A percentile compares a stretch with the other conserved stretches of the same genome.
Conservation (phyloP, 1,140 invertebrate genomes). For the Asbolus verrucosus region DNA sequence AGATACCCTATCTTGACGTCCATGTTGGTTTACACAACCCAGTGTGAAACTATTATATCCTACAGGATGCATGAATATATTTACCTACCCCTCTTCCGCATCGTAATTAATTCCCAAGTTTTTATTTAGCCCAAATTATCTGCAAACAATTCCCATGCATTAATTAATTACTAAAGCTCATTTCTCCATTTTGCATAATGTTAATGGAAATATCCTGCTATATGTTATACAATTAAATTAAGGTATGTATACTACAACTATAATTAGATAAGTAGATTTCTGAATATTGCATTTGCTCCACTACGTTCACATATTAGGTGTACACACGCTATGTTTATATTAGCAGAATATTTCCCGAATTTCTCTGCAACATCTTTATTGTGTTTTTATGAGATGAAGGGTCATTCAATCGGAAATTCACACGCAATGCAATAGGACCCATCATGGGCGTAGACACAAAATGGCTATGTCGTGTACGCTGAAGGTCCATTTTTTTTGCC, state of each 20-base stretch:
- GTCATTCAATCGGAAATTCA: constrained; percentile 21
- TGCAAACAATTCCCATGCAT: constrained; percentile 3
- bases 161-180: constrained; percentile 5
- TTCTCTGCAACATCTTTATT: constrained; percentile 28
- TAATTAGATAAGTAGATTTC: constrained; percentile 43
- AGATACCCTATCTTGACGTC: constrained; percentile 42
- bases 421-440: constrained; percentile 11
- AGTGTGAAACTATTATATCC: constrained; percentile 33
- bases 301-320: constrained; percentile 13
- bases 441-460: too few species aligned
- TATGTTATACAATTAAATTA: constrained; percentile 35
- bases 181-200: constrained; percentile 30
- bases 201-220: constrained; percentile 24
- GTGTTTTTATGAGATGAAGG: constrained; percentile 18
- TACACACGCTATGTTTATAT: constrained; percentile 37
- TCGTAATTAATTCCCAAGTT: too few species aligned
- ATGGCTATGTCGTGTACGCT: too few species aligned
- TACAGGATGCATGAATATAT: constrained; percentile 6
- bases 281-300: constrained; percentile 21
- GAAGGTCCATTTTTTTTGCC: too few species aligned
- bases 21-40: constrained; percentile 40
- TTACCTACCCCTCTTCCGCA: background rate
- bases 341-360: constrained; percentile 33
- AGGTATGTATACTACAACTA: constrained; percentile 31
- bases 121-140: background rate